These are phyloP conservation scores for Villa cingulata DNA, from an alignment of 2,888 invertebrate genomes.

Conservation along the genomic window DNA sequence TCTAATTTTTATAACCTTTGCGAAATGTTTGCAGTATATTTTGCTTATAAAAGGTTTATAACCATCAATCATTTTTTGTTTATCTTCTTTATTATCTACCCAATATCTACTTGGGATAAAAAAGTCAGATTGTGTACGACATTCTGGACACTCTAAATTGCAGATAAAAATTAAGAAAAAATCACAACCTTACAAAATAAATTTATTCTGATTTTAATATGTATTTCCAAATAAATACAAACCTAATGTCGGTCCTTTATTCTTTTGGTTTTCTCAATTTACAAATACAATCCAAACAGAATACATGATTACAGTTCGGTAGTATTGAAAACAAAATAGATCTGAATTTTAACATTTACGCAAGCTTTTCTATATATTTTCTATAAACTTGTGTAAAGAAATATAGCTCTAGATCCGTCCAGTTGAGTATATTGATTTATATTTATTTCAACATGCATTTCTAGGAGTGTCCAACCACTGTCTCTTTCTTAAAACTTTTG, in stretches of 20 bases:
- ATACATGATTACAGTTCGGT: constrained; percentile 72
- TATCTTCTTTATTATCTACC: constrained; percentile 70
- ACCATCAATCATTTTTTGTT: constrained; percentile 57
- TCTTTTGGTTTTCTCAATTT: constrained; percentile 69
- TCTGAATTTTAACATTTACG: too few relatives aligned
- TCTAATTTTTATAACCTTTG: constrained; percentile 33
- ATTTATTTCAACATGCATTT: too few relatives aligned
- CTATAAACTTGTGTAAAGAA: too few relatives aligned
- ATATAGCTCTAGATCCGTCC: too few relatives aligned
- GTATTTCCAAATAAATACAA: not conserved
- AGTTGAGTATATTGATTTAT: too few relatives aligned
- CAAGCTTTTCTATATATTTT: too few relatives aligned
- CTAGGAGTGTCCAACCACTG: too few relatives aligned
- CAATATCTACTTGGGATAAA: constrained; percentile 73
- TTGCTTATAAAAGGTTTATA: constrained; percentile 61
- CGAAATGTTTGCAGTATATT: constrained; percentile 75
- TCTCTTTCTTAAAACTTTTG: too few relatives aligned
- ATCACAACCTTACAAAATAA: too few relatives aligned
- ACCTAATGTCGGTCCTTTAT: constrained; percentile 66
- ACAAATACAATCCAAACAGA: constrained; percentile 69
- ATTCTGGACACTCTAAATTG: constrained; percentile 74
- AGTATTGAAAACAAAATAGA: too few relatives aligned
- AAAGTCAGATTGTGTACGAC: constrained; percentile 68
- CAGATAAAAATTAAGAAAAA: constrained; percentile 10
- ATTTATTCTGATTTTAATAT: too few relatives aligned